Evolutionary conservation across 2,888 invertebrate species (phyloP), one percentile per base, ranked within the genome.

Genomic region (Drosophila atroscutellata): DNA sequence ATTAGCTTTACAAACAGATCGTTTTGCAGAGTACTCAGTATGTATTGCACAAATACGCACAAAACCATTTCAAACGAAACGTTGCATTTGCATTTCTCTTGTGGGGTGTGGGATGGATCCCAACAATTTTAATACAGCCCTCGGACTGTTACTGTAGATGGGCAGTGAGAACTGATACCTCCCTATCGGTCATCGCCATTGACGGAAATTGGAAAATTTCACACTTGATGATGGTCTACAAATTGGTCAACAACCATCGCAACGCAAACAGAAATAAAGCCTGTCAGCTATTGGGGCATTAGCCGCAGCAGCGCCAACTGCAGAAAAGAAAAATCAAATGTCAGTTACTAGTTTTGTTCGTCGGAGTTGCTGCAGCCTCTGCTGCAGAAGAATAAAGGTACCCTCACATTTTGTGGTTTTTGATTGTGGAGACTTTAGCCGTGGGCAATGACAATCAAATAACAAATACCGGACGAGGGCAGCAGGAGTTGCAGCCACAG

Each of bases 171-270:
- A 32, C 9, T 26, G 49, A n/a, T 13, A n/a, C 30, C 30, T 45
- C 24, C 24, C 51, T n/a, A 20, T 28, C 63, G 54, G 68, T 47
- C n/a, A n/a, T n/a, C 37, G 51, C 66, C 76, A 51, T 65, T 83
- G 72, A 72, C 91, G 54, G 80, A 93, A 79, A 89, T 94, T 66
- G 95, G 95, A 39, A 90, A 90, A 88, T 83, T 95, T 94, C 93
- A 92, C 91, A 67, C 80, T 93, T 86, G 78, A 81, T 78, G 80
- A 82, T 76, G 92, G 92, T 72, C 84, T 83, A 78, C 89, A 90
- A 86, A 86, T 90, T 89, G 90, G 90, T 89, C 88, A 86, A 83
- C 82, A 86, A 61, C 63, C 81, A 62, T 67, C 60, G 80, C 57
- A 74, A 77, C 64, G 77, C 80, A 81, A 75, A 81, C 81, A 81